Evolutionary conservation across 2,888 invertebrate species (phyloP).

Genomic region (Dynastes hyllus): DNA sequence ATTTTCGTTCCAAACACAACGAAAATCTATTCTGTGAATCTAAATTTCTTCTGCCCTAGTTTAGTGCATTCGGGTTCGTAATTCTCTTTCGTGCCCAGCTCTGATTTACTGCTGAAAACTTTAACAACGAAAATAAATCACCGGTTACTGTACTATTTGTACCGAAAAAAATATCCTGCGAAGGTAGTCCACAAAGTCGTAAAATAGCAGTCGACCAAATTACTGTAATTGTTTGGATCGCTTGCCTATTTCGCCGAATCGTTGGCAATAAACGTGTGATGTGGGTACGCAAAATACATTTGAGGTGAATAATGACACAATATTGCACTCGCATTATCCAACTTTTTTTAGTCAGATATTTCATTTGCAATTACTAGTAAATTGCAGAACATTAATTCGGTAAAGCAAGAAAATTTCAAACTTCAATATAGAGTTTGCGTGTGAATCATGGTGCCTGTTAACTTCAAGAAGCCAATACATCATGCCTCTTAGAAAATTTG

Average conservation of each 20-base stretch:
- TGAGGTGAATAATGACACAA: no score
- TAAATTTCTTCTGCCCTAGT: constrained; percentile 19
- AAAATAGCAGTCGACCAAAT: constrained; percentile 6
- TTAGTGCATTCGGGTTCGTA: constrained; percentile 17
- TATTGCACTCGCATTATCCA: no score
- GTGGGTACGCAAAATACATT: background rate
- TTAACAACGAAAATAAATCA: constrained; percentile 42
- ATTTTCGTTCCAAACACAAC: constrained; percentile 18
- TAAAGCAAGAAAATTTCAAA: no score
- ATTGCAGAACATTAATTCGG: no score
- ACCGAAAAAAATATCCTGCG: constrained; percentile 21
- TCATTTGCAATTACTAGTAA: no score
- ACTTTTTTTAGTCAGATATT: no score
- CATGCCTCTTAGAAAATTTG: no score
- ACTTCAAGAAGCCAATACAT: no score
- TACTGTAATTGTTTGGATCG: constrained; percentile 3
- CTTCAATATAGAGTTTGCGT: no score
- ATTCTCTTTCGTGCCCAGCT: constrained; percentile 21
- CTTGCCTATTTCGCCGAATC: background rate
- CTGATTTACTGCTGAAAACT: constrained; percentile 40
- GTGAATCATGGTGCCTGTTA: no score
- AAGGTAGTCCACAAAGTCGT: constrained; percentile 27
- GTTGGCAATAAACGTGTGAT: background rate
- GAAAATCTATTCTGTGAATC: background rate
- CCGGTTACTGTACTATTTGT: constrained; percentile 18